Percentiles rank a stretch among this genome's conserved stretches.
These are phyloP conservation scores for Leptodactylus fallax DNA, from an alignment of 2,797 vertebrate genomes.

Conservation along the genomic window DNA sequence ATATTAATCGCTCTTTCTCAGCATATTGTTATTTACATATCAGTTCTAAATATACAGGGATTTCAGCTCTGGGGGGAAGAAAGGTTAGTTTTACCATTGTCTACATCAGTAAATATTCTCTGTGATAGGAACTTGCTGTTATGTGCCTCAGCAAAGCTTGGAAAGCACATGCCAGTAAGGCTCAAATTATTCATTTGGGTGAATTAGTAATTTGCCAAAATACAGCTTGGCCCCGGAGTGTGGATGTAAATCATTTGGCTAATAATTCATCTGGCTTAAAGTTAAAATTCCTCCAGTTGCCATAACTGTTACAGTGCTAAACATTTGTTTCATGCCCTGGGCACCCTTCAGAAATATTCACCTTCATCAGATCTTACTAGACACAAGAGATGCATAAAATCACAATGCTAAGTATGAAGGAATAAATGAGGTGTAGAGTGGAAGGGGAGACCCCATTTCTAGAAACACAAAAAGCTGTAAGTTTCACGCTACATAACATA, in stretches of 20 bases:
- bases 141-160: neutral
- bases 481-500: neutral
- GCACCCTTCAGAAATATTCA: neutral
- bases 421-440: neutral
- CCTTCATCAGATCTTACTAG: neutral
- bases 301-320: constrained; percentile 8
- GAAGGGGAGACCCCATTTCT: neutral
- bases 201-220: constrained; percentile 5
- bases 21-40: neutral
- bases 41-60: neutral
- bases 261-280: constrained; percentile 16
- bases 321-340: neutral
- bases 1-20: neutral
- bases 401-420: neutral
- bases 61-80: neutral
- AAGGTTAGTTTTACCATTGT: neutral
- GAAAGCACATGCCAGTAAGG: neutral
- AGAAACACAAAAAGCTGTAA: neutral
- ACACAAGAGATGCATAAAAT: neutral
- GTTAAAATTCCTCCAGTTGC: constrained; percentile 8
- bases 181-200: constrained; percentile 20
- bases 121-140: neutral
- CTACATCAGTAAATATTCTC: neutral
- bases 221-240: neutral
- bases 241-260: constrained; percentile 27